Evolutionary conservation across 2,797 vertebrate species (phyloP).

Genomic region (Dicrostonyx torquatus): DNA sequence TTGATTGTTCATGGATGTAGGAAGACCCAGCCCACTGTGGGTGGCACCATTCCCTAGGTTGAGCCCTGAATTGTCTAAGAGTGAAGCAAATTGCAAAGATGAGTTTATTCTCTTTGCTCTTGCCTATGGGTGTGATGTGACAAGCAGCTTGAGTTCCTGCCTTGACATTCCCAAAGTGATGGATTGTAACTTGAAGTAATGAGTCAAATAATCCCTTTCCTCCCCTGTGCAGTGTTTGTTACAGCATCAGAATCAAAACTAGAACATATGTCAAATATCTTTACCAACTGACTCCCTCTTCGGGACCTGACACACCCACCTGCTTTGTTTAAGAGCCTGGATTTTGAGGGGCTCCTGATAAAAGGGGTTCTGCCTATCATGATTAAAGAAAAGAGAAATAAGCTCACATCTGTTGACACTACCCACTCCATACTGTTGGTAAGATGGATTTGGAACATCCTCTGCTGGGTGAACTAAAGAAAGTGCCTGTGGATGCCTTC

Average conservation of each 20-base stretch:
- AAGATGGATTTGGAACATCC: not conserved
- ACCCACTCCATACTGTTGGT: not conserved
- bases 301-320: not conserved
- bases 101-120: not conserved
- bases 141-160: not conserved
- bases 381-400: conserved; percentile 17
- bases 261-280: not conserved
- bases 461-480: not conserved
- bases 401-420: not conserved
- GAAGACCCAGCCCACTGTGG: not conserved
- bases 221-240: not conserved
- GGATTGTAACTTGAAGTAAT: not conserved
- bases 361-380: not conserved
- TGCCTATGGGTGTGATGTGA: not conserved
- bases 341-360: not conserved
- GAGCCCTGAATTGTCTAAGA: not conserved
- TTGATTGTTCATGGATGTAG: not conserved
- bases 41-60: not conserved
- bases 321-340: not conserved
- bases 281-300: not conserved
- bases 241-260: not conserved
- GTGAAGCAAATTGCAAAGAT: not conserved
- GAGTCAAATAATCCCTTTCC: not conserved
- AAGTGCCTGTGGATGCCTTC: not conserved
- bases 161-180: not conserved